phyloP scores from a whole-genome alignment of 92 coral and sea anemone species.

The Epizoanthus illoricatus region DNA sequence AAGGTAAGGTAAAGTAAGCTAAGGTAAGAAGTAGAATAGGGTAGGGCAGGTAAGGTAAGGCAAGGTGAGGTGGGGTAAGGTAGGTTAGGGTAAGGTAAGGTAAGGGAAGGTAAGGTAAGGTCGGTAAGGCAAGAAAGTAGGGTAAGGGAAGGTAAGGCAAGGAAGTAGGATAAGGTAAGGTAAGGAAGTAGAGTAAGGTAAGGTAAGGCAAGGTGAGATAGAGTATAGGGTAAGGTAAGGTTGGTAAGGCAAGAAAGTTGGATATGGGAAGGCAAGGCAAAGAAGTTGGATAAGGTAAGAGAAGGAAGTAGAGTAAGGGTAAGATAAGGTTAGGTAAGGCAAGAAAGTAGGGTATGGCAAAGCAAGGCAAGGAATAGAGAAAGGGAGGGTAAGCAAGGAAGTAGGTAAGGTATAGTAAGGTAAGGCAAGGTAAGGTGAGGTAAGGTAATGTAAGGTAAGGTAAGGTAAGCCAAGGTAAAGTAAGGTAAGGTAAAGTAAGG shows the following conservation, averaged over 20 bases:
- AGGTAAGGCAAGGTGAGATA: no score
- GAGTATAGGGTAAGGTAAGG: no score
- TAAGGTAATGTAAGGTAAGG: background rate
- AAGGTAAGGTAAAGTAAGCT: constrained; percentile 30
- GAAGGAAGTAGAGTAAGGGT: no score
- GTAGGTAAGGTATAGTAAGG: background rate
- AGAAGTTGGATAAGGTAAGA: no score
- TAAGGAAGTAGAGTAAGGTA: no score
- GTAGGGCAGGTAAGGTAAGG: constrained; percentile 47
- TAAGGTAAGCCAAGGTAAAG: constrained; percentile 31
- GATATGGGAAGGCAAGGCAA: no score
- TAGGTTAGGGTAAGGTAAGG: constrained; percentile 31
- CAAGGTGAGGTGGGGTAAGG: constrained; percentile 31
- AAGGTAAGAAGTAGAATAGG: constrained; percentile 40
- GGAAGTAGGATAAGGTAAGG: no score
- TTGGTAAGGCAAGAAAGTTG: no score
- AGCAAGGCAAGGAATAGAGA: background rate
- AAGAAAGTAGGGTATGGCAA: background rate
- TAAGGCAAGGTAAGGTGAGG: constrained; percentile 15
- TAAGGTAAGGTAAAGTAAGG: constrained; percentile 40
- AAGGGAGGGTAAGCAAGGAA: constrained; percentile 12
- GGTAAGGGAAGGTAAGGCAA: no score
- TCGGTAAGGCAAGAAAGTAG: no score
- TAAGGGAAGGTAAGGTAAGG: constrained; percentile 38
- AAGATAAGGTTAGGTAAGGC: constrained; percentile 38